Base-by-base conservation (phyloP, 2,113 vertebrate species). In the Sigmodon hispidus region DNA sequence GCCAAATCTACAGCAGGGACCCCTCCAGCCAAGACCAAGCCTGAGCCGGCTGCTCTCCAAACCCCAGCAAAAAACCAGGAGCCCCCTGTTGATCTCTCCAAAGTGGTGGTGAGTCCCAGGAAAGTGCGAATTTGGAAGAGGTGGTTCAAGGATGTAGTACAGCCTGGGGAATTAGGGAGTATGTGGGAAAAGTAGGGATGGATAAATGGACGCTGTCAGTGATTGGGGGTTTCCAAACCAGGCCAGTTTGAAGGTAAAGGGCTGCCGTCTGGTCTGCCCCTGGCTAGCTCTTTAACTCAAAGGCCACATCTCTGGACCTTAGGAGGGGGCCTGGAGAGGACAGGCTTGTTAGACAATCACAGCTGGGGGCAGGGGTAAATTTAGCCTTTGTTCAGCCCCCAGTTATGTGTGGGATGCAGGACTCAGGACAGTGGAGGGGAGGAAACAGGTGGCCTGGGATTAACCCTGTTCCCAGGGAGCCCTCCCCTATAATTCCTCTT, bases 361-460 rank as follows among this genome's bases (percentile, higher is more conserved):
- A 96, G 97, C 91, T 97, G 97, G 96, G 95, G 95, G 91, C 95
- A 97, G 97, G 97, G 96, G 97, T 98, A 98, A 98, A 98, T 98
- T 98, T 98, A 98, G 98, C 98, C 81, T 96, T 97, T 97, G 97
- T 98, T 97, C 98, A 96, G 95, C 94, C 94, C 95, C 94, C 94
- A 97, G 97, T 98, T 98, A 98, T 98, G 97, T 98, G 97, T 97
- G 97, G 93, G 97, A 98, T 97, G 96, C 94, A 98, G 95, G 94
- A 91, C 96, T 95, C 95, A 91, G 96, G 90, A 95, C 94, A 94
- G 94, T 89, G 87, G 97, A 97, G 95, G 96, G 96, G 97, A 96
- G 94, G 95, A 57, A 97, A 98, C 98, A 98, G 98, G 98, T 98
- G 98, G 96, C 83, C 63, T 94, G 94, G 98, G 98, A 98, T 98